Percentiles rank a stretch among this genome's conserved stretches.
Evolutionary conservation across 2,113 vertebrate genomes (phyloP).

Genomic region (Nycticorax nycticorax): DNA sequence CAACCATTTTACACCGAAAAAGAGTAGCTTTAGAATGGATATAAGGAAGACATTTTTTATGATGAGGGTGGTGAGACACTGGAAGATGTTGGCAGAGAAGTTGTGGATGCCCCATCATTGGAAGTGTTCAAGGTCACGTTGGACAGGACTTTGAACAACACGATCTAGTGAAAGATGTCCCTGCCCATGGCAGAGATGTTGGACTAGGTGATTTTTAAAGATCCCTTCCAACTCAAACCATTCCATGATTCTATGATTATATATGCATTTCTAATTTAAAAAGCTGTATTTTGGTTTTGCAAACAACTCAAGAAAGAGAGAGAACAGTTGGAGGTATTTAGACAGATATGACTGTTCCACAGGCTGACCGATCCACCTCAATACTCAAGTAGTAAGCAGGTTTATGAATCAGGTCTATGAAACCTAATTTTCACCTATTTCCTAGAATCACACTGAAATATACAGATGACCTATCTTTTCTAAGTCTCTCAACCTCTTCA

Average conservation of each 20-base stretch:
- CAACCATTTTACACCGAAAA: background rate
- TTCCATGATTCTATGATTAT: background rate
- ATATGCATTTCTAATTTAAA: background rate
- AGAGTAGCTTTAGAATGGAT: background rate
- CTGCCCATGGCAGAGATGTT: accelerated
- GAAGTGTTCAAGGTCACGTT: background rate
- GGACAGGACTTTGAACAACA: background rate
- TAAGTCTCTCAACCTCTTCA: background rate
- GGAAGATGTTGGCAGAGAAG: background rate
- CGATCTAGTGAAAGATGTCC: background rate
- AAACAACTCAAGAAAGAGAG: background rate
- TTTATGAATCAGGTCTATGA: background rate
- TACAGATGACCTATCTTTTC: background rate
- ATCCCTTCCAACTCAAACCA: background rate
- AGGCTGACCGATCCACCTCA: background rate
- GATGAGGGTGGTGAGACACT: no score
- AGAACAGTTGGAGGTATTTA: background rate
- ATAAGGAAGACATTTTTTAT: background rate
- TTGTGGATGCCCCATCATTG: no score
- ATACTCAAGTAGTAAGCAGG: background rate
- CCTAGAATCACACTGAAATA: background rate
- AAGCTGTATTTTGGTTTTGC: background rate
- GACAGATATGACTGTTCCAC: background rate
- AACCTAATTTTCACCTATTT: background rate
- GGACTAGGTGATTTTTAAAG: background rate